phyloP scores from a whole-genome alignment of 2,797 vertebrate species.

The Euthynnus affinis region DNA sequence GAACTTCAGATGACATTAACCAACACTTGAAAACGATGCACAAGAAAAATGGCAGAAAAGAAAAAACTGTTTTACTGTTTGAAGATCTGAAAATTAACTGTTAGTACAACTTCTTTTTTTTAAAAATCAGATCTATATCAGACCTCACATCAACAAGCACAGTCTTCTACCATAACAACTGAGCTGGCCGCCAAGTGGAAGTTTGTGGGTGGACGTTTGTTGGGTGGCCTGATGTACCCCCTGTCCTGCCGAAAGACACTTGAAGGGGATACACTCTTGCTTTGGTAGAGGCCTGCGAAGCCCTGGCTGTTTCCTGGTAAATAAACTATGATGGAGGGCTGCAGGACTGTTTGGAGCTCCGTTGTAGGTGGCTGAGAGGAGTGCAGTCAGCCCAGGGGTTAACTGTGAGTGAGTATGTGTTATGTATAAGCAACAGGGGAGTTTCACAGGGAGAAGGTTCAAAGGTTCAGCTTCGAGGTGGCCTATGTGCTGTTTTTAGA shows the following conservation, averaged over 20 bases:
- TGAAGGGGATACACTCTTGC: constrained; percentile 35
- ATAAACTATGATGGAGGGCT: constrained; percentile 60
- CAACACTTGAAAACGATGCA: background rate
- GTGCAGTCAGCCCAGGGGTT: constrained; percentile 26
- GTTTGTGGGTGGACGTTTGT: constrained; percentile 12
- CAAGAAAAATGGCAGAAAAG: background rate
- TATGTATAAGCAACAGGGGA: constrained; percentile 7
- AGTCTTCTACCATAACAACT: constrained; percentile 28
- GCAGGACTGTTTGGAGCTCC: constrained; percentile 52
- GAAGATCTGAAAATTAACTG: background rate
- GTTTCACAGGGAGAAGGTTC: constrained; percentile 41
- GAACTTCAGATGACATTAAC: background rate
- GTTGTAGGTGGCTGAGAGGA: constrained; percentile 41
- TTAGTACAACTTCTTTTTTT: constrained; percentile 18
- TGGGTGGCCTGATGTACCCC: constrained; percentile 47
- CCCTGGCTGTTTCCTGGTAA: constrained; percentile 70
- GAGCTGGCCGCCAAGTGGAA: constrained; percentile 7
- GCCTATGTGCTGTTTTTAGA: constrained; percentile 26
- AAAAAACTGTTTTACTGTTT: background rate
- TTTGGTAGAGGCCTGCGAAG: constrained; percentile 53
- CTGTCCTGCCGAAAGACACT: constrained; percentile 10
- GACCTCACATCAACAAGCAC: constrained; percentile 48
- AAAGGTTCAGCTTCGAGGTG: constrained; percentile 60
- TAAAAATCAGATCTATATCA: constrained; percentile 22
- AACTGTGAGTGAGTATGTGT: constrained; percentile 19